Conservation (phyloP, 2,113 vertebrate species). For the Cebidichthys violaceus region DNA sequence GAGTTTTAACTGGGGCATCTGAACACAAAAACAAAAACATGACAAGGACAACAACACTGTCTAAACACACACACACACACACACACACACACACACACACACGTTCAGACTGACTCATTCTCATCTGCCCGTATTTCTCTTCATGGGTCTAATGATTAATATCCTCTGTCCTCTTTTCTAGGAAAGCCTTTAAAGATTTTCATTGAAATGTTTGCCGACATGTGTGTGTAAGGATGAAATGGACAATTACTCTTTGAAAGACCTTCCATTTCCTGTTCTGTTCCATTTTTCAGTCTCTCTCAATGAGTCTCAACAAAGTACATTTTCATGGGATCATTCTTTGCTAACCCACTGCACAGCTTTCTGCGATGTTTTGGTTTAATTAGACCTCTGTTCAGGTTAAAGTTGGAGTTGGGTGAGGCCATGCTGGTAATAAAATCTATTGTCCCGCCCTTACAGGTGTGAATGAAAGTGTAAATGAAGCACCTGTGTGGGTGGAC, state of each 20-base stretch:
- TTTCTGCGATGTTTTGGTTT: background rate
- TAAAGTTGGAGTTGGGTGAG: background rate
- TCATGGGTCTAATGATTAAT: slow-evolving; percentile 33
- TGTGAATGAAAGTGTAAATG: background rate
- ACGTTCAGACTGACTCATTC: slow-evolving; percentile 33
- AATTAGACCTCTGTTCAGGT: background rate
- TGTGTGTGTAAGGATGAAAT: background rate
- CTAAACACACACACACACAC: slow-evolving; percentile 47
- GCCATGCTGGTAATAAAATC: background rate
- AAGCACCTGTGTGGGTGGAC: background rate
- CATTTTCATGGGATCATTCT: background rate
- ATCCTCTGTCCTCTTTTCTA: slow-evolving; percentile 22
- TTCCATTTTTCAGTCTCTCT: background rate
- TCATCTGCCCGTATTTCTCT: slow-evolving; percentile 26
- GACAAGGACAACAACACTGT: slow-evolving; percentile 52
- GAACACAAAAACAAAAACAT: slow-evolving; percentile 55
- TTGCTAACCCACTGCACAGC: background rate
- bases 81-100: slow-evolving; percentile 14
- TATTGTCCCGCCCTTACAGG: background rate
- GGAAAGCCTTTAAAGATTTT: slow-evolving; percentile 10
- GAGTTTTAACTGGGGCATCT: slow-evolving; percentile 67
- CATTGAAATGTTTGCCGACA: background rate
- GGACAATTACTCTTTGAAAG: background rate
- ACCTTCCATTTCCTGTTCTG: slow-evolving; percentile 7
- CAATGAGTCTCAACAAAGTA: background rate